Evolutionary conservation across 2,797 vertebrate species (phyloP).

Genomic region (Chelidonichthys spinosus): DNA sequence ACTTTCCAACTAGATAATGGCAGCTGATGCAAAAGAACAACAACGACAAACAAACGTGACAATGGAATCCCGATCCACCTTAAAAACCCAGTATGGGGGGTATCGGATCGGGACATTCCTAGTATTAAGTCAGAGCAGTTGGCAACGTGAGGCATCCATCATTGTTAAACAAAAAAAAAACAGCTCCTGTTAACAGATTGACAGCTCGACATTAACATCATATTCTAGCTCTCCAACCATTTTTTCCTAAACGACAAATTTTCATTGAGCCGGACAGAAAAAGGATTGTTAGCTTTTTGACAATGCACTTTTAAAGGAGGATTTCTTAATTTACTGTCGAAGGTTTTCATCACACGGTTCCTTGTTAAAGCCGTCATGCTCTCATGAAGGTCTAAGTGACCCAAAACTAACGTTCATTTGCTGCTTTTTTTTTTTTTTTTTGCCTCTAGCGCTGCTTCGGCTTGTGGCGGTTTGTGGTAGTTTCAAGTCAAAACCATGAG

Average conservation of each 20-base stretch:
- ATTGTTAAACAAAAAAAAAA: constrained; percentile 38
- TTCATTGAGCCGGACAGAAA: not conserved
- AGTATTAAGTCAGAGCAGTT: constrained; percentile 2
- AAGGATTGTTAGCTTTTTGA: not conserved
- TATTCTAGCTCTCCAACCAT: not conserved
- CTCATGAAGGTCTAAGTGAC: not conserved
- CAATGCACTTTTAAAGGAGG: not conserved
- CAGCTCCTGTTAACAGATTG: constrained; percentile 36
- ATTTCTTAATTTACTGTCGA: not conserved
- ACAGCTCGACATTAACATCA: constrained; percentile 9
- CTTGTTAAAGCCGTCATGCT: not conserved
- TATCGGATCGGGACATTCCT: too few relatives aligned
- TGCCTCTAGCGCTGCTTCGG: too few relatives aligned
- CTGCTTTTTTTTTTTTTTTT: not conserved
- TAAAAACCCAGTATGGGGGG: too few relatives aligned
- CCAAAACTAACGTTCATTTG: not conserved
- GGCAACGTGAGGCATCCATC: constrained; percentile 34
- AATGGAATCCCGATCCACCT: too few relatives aligned
- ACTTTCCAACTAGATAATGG: too few relatives aligned
- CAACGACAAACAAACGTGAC: too few relatives aligned
- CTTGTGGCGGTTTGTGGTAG: not conserved
- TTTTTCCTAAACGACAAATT: constrained; percentile 4
- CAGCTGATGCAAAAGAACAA: too few relatives aligned
- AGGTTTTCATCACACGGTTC: not conserved
- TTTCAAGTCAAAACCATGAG: not conserved